phyloP scores from a whole-genome alignment of 2,113 vertebrate genomes.

The Mus pahari region DNA sequence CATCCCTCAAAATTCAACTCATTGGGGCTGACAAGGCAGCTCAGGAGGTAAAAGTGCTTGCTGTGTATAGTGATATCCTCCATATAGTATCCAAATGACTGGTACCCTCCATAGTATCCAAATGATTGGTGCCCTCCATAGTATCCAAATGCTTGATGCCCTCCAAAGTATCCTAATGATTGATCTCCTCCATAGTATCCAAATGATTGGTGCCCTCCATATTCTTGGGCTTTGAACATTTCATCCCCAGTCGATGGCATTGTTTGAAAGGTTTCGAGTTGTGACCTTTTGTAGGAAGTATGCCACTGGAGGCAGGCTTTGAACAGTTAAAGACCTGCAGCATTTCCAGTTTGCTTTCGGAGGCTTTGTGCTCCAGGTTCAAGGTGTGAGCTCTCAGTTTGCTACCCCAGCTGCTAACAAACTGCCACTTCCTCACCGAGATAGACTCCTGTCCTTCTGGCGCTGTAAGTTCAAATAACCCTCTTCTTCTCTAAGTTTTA shows the following conservation, averaged over 20 bases:
- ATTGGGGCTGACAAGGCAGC: too few relatives aligned
- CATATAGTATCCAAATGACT: neutral
- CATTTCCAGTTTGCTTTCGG: neutral
- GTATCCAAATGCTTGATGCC: neutral
- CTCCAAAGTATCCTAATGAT: neutral
- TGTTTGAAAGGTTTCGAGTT: too few relatives aligned
- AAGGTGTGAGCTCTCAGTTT: neutral
- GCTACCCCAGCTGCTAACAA: neutral
- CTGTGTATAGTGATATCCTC: neutral
- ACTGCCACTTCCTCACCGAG: neutral
- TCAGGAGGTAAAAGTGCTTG: neutral
- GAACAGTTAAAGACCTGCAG: neutral
- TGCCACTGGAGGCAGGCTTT: neutral
- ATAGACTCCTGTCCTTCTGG: neutral
- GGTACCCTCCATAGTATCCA: neutral
- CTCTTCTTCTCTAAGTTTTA: too few relatives aligned
- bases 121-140: too few relatives aligned
- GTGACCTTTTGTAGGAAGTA: neutral
- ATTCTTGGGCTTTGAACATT: neutral
- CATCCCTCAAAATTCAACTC: neutral
- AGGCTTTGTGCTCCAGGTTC: neutral
- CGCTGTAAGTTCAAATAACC: neutral
- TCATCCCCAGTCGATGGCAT: neutral
- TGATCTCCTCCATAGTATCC: neutral
- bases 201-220: neutral